Evolutionary conservation across 2,888 invertebrate species (phyloP), one percentile per base, ranked within the genome.

Genomic region (Pachydiplax longipennis): DNA sequence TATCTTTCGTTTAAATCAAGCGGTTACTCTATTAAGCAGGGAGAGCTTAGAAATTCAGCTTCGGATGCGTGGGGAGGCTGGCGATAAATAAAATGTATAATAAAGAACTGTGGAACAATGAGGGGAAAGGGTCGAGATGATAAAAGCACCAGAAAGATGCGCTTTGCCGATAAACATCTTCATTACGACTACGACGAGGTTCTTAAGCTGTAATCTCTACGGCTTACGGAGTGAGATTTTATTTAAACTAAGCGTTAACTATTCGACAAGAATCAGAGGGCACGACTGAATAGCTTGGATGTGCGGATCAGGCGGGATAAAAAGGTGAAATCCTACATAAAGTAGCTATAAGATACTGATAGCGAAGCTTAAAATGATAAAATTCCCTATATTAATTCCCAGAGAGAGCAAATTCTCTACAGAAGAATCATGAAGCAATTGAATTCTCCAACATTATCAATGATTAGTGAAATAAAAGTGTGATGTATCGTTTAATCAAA

Each of bases 1-100:
- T 87, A 87, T 87, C 87, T 87, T 37, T 3, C 87, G 87, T 37
- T 87, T 87, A 58, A 65, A 87, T 87, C 87, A 58, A 37, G 58
- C 87, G 61, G 61, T 87, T 35, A 58, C 87, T 61, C 87, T 87
- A 87, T 87, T 87, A 87, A 87, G 37, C 35, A 10, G 87, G 58
- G 87, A n/a, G 58, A 58, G 58, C 53, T 53, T 53, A 35, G 83
- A 53, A 83, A 53, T 37, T 22, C 61, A 35, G 31, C 13, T 87
- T 87, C 22, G 35, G 87, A 37, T 18, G 15, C 61, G 61, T 37
- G 65, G 83, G 53, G 83, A 61, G 15, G 83, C 31, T 58, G 65
- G 87, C 61, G 58, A 87, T 87, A 87, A 87, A 87, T 65, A 87
- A 65, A 87, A 65, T 61, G 40, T 37, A 65, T 87, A 61, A 87